phyloP scores from a whole-genome alignment of 2,888 invertebrate genomes.

The Eugnorisma glareosa region DNA sequence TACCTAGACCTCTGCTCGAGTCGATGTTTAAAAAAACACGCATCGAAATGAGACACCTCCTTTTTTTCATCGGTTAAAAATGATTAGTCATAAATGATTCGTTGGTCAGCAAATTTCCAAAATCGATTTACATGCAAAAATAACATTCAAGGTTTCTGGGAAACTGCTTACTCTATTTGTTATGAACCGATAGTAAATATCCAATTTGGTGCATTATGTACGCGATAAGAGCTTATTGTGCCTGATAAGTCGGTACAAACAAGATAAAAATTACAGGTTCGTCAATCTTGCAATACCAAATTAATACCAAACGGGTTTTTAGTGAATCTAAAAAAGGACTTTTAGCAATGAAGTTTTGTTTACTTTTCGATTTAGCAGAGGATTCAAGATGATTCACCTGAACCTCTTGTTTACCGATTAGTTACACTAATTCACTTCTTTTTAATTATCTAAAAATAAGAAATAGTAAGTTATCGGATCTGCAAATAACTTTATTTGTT shows the following conservation, averaged over 20 bases:
- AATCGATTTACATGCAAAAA: not conserved
- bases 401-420: slow-evolving; percentile 8
- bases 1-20: not conserved
- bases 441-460: not conserved
- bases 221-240: slow-evolving; percentile 30
- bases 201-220: slow-evolving; percentile 41
- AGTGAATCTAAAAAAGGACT: slow-evolving; percentile 11
- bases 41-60: not conserved
- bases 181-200: not conserved
- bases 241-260: slow-evolving; percentile 23
- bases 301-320: not conserved
- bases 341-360: not conserved
- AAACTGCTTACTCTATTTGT: not conserved
- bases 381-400: not conserved
- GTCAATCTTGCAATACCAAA: slow-evolving; percentile 12
- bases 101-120: not conserved
- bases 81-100: no score
- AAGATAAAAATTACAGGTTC: slow-evolving; percentile 32
- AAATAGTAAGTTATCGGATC: not conserved
- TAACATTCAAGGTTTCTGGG: not conserved
- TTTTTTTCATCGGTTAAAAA: not conserved
- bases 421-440: not conserved
- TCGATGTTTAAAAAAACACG: not conserved
- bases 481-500: slow-evolving; percentile 69
- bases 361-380: slow-evolving; percentile 6